Base-by-base conservation (phyloP, 2,113 vertebrate genomes). In the Calcarius ornatus region DNA sequence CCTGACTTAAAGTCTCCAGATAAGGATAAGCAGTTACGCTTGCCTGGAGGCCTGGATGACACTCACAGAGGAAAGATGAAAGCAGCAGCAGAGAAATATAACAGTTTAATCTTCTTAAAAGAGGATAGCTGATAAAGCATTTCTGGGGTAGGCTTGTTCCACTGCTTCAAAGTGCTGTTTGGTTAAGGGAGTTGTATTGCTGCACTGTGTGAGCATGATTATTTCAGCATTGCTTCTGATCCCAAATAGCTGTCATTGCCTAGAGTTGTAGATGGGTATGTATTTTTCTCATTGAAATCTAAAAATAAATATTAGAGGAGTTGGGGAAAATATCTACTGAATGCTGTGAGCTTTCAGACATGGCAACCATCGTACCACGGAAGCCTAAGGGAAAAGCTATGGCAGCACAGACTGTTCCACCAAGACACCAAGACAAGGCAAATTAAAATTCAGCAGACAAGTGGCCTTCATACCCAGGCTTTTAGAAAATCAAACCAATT, bases 101-200 rank as follows among this genome's bases (percentile, higher is more conserved):
- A 90, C 71, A 90, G 69, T 31, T 95, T 96, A 97, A 95, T 96
- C 86, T 91, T 93, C 94, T 96, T 95, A 86, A 56, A 96, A 86
- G 43, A 10, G 63, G 59, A 60, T 12, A 86, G 81, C 75, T 82
- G 88, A 96, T 95, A 94, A 95, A 91, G 92, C 77, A 95, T 87
- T 93, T 93, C 85, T 90, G 38, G 12, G 43, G 45, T 81, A 59
- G 51, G 12, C 42, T 81, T 82, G 78, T 87, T 92, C 51, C 56
- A 76, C 42, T 69, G 68, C 81, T 95, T 93, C 92, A 53, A 95
- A 94, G 64, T 90, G 54, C 68, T 93, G 25, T 47, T 93, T 93
- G 66, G 68, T 72, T 89, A 83, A 92, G 75, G 59, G 57, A 95
- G 86, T 83, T 93, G n/a, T 69, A 91, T 83, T 78, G 63, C 77